These are phyloP conservation scores for Cyclina sinensis DNA, from an alignment of 1,140 invertebrate genomes.

Conservation along the genomic window DNA sequence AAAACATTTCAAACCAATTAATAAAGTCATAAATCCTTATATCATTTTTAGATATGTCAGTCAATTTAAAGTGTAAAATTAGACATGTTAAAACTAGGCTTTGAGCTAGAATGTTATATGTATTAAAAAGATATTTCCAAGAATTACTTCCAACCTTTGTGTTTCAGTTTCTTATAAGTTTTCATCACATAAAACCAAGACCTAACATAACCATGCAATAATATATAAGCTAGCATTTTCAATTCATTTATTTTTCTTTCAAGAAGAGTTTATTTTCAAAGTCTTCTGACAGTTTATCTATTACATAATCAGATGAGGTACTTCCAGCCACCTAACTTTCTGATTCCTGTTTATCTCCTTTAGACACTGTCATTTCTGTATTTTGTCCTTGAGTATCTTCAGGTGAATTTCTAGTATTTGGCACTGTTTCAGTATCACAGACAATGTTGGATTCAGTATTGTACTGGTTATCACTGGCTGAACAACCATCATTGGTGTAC, in stretches of 20 bases:
- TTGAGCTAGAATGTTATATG: no score
- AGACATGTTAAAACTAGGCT: no score
- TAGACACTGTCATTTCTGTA: not conserved
- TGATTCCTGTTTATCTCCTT: not conserved
- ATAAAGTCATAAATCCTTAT: no score
- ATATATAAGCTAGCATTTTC: not conserved
- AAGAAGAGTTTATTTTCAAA: not conserved
- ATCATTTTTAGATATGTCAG: no score
- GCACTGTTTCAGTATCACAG: slow-evolving; percentile 19
- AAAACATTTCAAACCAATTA: no score
- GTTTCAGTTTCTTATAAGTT: no score
- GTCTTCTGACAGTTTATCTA: not conserved
- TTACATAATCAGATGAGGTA: not conserved
- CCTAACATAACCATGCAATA: no score
- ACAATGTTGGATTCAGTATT: not conserved
- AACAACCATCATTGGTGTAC: not conserved
- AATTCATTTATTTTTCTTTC: not conserved
- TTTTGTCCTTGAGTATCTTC: not conserved
- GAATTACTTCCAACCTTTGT: no score
- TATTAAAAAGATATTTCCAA: no score
- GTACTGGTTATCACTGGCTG: not conserved
- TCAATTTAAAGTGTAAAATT: no score
- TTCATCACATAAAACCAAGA: no score
- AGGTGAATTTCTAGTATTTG: not conserved
- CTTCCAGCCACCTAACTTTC: not conserved